Base-by-base conservation (phyloP, 2,113 vertebrate species). In the Trogon melanurus region DNA sequence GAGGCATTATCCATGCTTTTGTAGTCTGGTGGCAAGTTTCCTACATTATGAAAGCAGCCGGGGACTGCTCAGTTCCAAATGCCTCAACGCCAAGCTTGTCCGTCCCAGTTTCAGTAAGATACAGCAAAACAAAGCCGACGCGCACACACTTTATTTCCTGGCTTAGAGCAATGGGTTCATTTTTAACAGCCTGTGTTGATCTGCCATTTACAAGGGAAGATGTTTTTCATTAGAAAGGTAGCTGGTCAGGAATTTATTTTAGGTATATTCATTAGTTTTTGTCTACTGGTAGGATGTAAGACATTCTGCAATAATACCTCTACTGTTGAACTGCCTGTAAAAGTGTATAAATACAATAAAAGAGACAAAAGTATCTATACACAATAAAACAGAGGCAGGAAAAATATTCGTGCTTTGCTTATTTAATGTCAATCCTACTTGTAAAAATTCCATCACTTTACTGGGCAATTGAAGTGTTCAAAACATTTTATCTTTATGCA, bases 51-150 rank as follows among this genome's bases (percentile, higher is more conserved):
- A 95, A 95, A 95, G 87, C 91, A 96, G 86, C 70, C 89, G 79
- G 66, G 51, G 48, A 73, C 53, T 62, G 45, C 56, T 88, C 70
- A 71, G 51, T 93, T 96, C 79, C 94, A 95, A 95, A 89, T 20
- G 23, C n/a, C 27, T 30, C 20, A 16, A 23, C 80, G 89, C 92
- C 96, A 97, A 94, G 70, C 41, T 86, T 56, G 73, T 87, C 93
- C 95, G 88, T 78, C 92, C 93, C 78, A 92, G 66, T 97, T 96
- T 96, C 82, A 92, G 72, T 64, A 87, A 87, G 70, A 36, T 83
- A 87, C 36, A 81, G 79, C 30, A 91, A 95, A 91, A 92, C 51
- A 73, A 93, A 87, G 66, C 44, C 0, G 1, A 41, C 9, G 8
- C 0, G 1, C 58, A 84, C 58, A 84, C 45, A 57, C 23, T 66